A percentile compares a stretch with the other conserved stretches of the same genome.
Conservation (phyloP, 2,113 vertebrate species). For the Carassius auratus region DNA sequence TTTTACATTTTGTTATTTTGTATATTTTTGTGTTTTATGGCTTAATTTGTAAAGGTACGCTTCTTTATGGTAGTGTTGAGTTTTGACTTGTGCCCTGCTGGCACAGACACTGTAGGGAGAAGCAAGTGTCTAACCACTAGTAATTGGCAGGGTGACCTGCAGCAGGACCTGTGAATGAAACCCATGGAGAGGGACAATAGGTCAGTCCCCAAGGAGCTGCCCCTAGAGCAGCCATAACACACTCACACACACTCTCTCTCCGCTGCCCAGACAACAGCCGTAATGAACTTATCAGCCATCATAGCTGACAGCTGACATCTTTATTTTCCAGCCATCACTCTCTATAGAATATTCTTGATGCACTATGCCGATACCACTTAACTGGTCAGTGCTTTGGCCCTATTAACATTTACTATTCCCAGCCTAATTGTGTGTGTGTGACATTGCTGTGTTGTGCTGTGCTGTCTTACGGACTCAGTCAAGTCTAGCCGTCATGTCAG, state of each 20-base stretch:
- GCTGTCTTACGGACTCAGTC: constrained; percentile 22
- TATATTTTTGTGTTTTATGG: neutral
- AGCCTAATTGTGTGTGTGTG: constrained; percentile 11
- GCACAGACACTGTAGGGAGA: neutral
- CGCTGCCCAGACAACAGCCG: constrained; percentile 50
- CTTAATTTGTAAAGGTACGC: neutral
- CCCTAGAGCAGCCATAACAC: constrained; percentile 40
- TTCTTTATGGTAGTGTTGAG: neutral
- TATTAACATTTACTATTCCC: constrained; percentile 8
- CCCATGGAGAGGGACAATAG: constrained; percentile 57
- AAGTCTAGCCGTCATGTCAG: constrained; percentile 55
- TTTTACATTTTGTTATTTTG: neutral
- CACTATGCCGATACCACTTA: neutral
- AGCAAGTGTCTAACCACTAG: constrained; percentile 46
- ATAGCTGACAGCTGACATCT: constrained; percentile 38
- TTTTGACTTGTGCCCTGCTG: constrained; percentile 11
- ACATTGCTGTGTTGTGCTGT: constrained; percentile 23
- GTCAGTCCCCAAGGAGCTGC: constrained; percentile 53
- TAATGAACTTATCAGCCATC: constrained; percentile 51
- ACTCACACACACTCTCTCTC: constrained; percentile 43
- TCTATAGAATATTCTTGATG: neutral
- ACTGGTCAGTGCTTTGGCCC: constrained; percentile 32
- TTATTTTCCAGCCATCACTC: constrained; percentile 3
- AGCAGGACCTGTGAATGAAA: constrained; percentile 51
- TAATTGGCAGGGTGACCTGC: constrained; percentile 62